Evolutionary conservation across 2,797 vertebrate species (phyloP), one percentile per base, ranked within the genome.

Genomic region (Bothrops alternatus): DNA sequence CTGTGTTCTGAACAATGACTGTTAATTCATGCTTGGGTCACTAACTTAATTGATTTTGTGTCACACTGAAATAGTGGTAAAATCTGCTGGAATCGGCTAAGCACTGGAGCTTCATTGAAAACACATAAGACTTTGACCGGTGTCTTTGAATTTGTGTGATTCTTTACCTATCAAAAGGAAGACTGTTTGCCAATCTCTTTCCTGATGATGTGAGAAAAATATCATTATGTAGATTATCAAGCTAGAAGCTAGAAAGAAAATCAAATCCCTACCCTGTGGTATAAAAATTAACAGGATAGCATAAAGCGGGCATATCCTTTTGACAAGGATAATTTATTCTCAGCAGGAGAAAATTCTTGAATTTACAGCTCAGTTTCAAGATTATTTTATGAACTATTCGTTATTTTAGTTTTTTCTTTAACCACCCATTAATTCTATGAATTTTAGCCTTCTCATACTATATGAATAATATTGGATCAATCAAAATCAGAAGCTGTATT

Each of bases 61-160:
- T 90, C 58, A 95, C 18, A 13, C 32, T 94, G n/a, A 3, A 86
- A 57, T 0, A 92, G 63, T 88, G 93, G 69, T 63, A 85, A 50
- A 16, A 73, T 93, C 47, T 93, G 28, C 42, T 87, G 91, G 88
- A 37, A 60, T 91, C 25, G n/a, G 37, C 87, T 93, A 86, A 93
- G 93, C 93, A 85, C 11, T 23, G 87, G 55, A 91, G 28, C 91
- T 95, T 94, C 82, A n/a, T 42, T 93, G 26, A 92, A 28, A 92
- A 85, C 57, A 63, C 37, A 13, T 26, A 56, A 32, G 11, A 8
- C 4, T 88, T 88, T 88, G 18, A 69, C 8, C 47, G 12, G 23
- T 20, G 10, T 86, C n/a, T 53, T 86, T 37, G 87, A 89, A 55
- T 89, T 85, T 89, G 58, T 85, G 10, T 65, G 28, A 55, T 57